phyloP scores from a whole-genome alignment of 1,140 invertebrate genomes.

The Battus philenor region DNA sequence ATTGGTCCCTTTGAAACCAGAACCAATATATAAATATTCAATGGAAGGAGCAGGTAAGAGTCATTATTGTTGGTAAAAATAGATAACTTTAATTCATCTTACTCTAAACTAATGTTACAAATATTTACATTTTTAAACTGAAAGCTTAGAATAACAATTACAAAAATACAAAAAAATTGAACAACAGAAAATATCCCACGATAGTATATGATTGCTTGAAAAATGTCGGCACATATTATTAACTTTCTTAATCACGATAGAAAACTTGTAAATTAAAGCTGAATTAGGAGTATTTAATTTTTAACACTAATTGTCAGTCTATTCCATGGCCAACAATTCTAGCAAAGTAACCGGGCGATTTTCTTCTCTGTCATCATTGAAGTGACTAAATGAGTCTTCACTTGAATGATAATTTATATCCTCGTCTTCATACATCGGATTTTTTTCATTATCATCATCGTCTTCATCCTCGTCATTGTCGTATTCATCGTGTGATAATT shows the following conservation, averaged over 20 bases:
- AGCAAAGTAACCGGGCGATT: constrained; percentile 46
- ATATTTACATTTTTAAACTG: constrained; percentile 57
- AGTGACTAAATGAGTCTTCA: constrained; percentile 23
- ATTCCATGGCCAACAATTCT: constrained; percentile 68
- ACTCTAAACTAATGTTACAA: constrained; percentile 46
- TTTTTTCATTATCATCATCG: constrained; percentile 35
- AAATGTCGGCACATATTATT: constrained; percentile 2
- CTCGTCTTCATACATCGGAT: constrained; percentile 16
- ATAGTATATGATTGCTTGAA: constrained; percentile 7
- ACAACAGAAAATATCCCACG: constrained; percentile 6
- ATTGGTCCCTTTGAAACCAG: constrained; percentile 87
- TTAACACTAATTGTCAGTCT: constrained; percentile 45
- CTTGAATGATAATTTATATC: constrained; percentile 10
- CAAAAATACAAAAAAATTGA: background rate
- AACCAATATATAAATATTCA: constrained; percentile 89
- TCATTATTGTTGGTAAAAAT: constrained; percentile 21
- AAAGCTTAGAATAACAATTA: constrained; percentile 17
- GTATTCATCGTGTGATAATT: constrained; percentile 30
- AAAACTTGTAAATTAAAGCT: constrained; percentile 39
- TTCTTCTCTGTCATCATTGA: constrained; percentile 30
- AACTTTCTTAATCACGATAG: constrained; percentile 15
- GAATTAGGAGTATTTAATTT: constrained; percentile 25
- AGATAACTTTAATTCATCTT: constrained; percentile 47
- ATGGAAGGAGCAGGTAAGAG: constrained; percentile 84
- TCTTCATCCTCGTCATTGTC: constrained; percentile 27